phyloP scores from a whole-genome alignment of 2,797 vertebrate genomes.

The Aldrovandia affinis region DNA sequence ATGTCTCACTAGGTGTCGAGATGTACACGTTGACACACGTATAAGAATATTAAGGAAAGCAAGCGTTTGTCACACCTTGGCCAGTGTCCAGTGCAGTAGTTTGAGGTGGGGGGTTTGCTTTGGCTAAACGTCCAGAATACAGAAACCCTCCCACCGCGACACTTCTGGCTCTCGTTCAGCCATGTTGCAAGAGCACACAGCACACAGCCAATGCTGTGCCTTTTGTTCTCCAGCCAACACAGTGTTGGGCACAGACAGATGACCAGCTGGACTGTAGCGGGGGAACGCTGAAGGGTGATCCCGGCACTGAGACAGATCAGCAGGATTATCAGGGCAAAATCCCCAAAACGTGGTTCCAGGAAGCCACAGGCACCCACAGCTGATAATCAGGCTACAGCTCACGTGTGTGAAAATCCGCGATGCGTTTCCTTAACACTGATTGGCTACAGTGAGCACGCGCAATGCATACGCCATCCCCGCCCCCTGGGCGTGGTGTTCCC shows the following conservation, averaged over 20 bases:
- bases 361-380: neutral
- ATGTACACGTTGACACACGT: neutral
- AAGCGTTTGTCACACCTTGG: neutral
- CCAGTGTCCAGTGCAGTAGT: neutral
- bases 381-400: neutral
- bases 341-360: too few relatives aligned
- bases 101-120: neutral
- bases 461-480: neutral
- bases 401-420: neutral
- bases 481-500: neutral
- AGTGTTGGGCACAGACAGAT: neutral
- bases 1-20: neutral
- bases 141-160: neutral
- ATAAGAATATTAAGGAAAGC: constrained; percentile 22
- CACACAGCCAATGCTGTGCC: too few relatives aligned
- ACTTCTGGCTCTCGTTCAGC: neutral
- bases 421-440: neutral
- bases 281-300: neutral
- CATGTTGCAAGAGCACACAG: too few relatives aligned
- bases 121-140: neutral
- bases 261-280: too few relatives aligned
- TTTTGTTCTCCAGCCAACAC: neutral
- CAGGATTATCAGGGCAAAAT: neutral
- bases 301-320: too few relatives aligned
- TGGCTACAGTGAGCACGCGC: neutral